These are phyloP conservation scores for Myripristis jacobus DNA, from an alignment of 2,797 vertebrate genomes.

Conservation along the genomic window DNA sequence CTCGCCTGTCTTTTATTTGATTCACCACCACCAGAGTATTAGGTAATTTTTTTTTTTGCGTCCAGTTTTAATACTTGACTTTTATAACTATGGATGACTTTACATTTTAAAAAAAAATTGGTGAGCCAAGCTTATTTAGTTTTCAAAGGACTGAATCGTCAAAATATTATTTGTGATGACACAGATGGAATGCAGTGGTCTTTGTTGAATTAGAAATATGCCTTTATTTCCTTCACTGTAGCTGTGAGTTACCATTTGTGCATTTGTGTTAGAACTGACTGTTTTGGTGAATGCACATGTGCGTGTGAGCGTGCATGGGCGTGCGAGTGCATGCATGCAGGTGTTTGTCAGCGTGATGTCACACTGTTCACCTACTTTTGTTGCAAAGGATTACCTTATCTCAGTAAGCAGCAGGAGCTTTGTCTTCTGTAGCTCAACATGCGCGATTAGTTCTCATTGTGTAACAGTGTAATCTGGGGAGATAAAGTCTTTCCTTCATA, in stretches of 20 bases:
- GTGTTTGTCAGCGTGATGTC: slow-evolving; percentile 54
- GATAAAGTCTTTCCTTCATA: slow-evolving; percentile 67
- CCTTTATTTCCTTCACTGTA: no score
- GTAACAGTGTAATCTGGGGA: slow-evolving; percentile 65
- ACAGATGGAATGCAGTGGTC: neutral
- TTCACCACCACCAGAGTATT: slow-evolving; percentile 52
- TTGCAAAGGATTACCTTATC: slow-evolving; percentile 78
- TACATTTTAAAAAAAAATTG: slow-evolving; percentile 27
- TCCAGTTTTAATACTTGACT: slow-evolving; percentile 34
- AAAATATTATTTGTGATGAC: neutral
- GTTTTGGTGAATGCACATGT: neutral
- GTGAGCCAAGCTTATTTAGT: slow-evolving; percentile 15
- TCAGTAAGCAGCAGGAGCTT: slow-evolving; percentile 72
- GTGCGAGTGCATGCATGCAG: slow-evolving; percentile 12
- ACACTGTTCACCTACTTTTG: slow-evolving; percentile 60
- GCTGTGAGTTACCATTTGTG: no score
- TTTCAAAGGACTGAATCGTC: slow-evolving; percentile 11
- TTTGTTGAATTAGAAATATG: no score
- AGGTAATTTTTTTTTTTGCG: slow-evolving; percentile 35
- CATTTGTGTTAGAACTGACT: no score
- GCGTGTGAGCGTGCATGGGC: no score
- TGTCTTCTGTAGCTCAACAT: slow-evolving; percentile 73
- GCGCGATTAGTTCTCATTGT: slow-evolving; percentile 76
- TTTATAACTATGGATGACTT: slow-evolving; percentile 29
- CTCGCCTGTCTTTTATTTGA: slow-evolving; percentile 65